Base-by-base conservation (phyloP, 2,113 vertebrate species). In the Malaclemys terrapin region DNA sequence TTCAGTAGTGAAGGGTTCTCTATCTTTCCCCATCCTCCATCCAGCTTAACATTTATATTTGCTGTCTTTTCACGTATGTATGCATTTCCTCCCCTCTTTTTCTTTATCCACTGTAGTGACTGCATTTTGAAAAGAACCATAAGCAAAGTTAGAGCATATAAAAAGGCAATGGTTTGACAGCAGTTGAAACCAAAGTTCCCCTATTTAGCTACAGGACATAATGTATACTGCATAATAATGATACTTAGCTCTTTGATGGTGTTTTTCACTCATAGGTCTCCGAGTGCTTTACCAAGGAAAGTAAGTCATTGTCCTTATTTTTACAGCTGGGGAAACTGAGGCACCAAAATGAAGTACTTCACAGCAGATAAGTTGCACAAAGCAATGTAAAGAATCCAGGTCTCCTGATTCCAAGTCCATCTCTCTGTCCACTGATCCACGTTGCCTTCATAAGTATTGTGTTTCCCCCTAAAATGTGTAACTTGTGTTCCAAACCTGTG, bases 1-100 rank as follows among this genome's bases (percentile, higher is more conserved):
- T 93, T 91, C 88, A 84, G 38, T 4, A 93, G 75, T 56, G 91
- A 94, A 22, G 76, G 31, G 17, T 19, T 94, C 92, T 95, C 82
- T 80, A 16, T 75, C 90, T 96, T 95, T 81, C 10, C 42, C n/a
- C 87, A 54, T 95, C 38, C 50, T 11, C 80, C 89, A 89, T 85
- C 94, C 91, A 50, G 84, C 88, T 91, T 88, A 25, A 94, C 35
- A 79, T 95, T 95, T 95, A 85, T 65, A 93, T 93, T 93, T 50
- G 25, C 75, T 78, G 22, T 78, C 75, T 78, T 78, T 78, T 47
- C 75, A 27, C 13, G 2, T 47, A 78, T 5, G 45, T 78, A 78
- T 47, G 42, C 25, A 47, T 47, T 85, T 19, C 5, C 38, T 91
- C 31, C 4, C 4, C 7, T 47, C 45, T 88, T 92, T 91, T 82